A percentile compares a stretch with the other conserved stretches of the same genome.
Evolutionary conservation across 2,888 invertebrate species (phyloP).

Genomic region (Pediacus dermestoides): DNA sequence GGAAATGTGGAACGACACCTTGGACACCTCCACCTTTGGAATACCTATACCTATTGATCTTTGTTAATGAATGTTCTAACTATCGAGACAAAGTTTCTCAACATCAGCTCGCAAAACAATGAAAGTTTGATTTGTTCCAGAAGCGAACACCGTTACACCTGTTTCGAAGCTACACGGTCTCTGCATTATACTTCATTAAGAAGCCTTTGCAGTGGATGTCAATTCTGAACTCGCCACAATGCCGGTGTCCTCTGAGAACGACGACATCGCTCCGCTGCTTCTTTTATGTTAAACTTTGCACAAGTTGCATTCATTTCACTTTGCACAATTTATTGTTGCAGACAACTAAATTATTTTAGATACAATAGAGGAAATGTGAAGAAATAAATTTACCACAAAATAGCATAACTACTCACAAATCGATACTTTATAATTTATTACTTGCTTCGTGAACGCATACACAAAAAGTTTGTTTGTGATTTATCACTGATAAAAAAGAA

Average conservation of each 20-base stretch:
- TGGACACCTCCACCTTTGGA: too few species aligned
- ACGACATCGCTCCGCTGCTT: slow-evolving; percentile 7
- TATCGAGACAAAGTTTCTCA: neutral
- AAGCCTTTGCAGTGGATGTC: slow-evolving; percentile 5
- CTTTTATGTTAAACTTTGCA: slow-evolving; percentile 8
- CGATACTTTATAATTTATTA: too few species aligned
- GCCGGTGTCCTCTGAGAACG: neutral
- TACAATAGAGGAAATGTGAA: too few species aligned
- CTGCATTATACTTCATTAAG: slow-evolving; percentile 7
- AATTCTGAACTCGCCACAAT: slow-evolving; percentile 7
- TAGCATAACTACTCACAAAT: too few species aligned
- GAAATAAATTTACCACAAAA: too few species aligned
- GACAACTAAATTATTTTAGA: slow-evolving; percentile 4
- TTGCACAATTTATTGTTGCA: slow-evolving; percentile 3
- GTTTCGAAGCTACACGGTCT: slow-evolving; percentile 3
- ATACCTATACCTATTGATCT: slow-evolving; percentile 22
- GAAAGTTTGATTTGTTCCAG: slow-evolving; percentile 17
- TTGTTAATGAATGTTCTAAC: slow-evolving; percentile 21
- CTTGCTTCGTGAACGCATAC: too few species aligned
- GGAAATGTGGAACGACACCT: too few species aligned
- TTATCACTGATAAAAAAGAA: too few species aligned
- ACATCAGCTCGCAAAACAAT: slow-evolving; percentile 13
- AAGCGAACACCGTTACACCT: slow-evolving; percentile 2
- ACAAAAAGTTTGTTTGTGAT: too few species aligned
- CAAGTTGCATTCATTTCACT: slow-evolving; percentile 4